A percentile compares a stretch with the other conserved stretches of the same genome.
Evolutionary conservation across 1,140 invertebrate genomes (phyloP).

Genomic region (Scaptodrosophila lebanonensis): DNA sequence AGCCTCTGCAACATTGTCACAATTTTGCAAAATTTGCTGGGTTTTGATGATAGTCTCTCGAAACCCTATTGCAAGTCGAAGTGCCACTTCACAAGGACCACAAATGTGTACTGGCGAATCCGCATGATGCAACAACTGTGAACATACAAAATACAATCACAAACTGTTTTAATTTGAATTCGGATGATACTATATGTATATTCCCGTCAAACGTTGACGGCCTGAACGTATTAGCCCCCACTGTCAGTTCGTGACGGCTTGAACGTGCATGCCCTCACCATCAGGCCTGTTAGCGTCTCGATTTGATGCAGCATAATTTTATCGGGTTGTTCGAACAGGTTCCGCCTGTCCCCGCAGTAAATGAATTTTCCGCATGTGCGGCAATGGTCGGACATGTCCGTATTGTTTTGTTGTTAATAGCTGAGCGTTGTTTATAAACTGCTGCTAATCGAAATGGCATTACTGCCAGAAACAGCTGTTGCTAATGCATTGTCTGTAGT

Average conservation of each 20-base stretch:
- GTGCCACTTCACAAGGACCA: slow-evolving; percentile 41
- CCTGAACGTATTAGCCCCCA: slow-evolving; percentile 12
- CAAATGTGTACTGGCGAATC: slow-evolving; percentile 45
- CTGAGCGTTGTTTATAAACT: too few species aligned
- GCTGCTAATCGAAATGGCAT: neutral
- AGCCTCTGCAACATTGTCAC: neutral
- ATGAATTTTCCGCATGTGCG: slow-evolving; percentile 52
- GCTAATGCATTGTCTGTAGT: neutral
- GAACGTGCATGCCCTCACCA: slow-evolving; percentile 23
- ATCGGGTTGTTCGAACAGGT: slow-evolving; percentile 41
- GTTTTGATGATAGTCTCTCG: slow-evolving; percentile 47
- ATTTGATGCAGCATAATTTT: slow-evolving; percentile 51
- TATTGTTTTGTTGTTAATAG: too few species aligned
- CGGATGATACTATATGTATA: neutral
- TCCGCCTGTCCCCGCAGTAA: slow-evolving; percentile 16
- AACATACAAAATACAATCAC: neutral
- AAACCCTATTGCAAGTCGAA: slow-evolving; percentile 42
- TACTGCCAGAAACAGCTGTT: neutral
- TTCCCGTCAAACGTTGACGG: neutral
- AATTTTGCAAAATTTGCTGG: slow-evolving; percentile 34
- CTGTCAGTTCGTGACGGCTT: neutral
- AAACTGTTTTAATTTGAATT: too few species aligned
- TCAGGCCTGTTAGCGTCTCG: slow-evolving; percentile 46
- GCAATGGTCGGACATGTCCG: slow-evolving; percentile 41
- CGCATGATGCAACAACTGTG: slow-evolving; percentile 21